Evolutionary conservation across 2,113 vertebrate species (phyloP).

Genomic region (Ellobius talpinus): DNA sequence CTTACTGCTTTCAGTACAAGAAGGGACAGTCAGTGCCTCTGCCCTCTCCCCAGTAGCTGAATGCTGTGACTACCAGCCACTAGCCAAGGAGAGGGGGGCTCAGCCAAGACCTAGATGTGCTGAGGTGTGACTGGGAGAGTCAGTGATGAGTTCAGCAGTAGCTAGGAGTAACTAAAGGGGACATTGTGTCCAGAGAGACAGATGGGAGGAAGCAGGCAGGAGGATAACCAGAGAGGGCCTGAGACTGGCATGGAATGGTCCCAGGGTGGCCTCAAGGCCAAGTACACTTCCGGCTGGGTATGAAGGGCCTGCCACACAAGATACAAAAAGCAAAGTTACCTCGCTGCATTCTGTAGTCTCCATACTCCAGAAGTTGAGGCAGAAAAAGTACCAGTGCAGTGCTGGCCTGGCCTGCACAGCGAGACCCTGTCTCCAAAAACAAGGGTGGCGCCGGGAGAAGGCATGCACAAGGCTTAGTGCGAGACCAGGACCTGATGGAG

Average conservation of each 20-base stretch:
- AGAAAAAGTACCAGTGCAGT: background rate
- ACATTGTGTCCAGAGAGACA: background rate
- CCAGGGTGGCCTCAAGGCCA: background rate
- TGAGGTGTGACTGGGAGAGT: background rate
- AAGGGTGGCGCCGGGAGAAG: too few relatives aligned
- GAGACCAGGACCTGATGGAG: background rate
- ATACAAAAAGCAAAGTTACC: background rate
- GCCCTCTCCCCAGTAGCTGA: background rate
- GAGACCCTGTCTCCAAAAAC: background rate
- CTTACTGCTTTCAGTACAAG: background rate
- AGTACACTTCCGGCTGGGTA: background rate
- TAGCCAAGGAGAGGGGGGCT: background rate
- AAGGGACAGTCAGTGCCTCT: too few relatives aligned
- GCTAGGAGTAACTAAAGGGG: background rate
- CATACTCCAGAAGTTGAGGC: background rate
- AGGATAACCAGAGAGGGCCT: background rate
- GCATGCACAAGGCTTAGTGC: background rate
- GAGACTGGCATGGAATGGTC: background rate
- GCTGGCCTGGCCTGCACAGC: too few relatives aligned
- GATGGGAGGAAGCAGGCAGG: background rate
- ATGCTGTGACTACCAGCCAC: fast-evolving
- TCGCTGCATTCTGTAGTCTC: background rate
- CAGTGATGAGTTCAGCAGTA: too few relatives aligned
- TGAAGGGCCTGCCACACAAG: background rate
- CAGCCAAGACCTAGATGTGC: background rate